Evolutionary conservation across 2,113 vertebrate genomes (phyloP).

Genomic region (Apeltes quadracus): DNA sequence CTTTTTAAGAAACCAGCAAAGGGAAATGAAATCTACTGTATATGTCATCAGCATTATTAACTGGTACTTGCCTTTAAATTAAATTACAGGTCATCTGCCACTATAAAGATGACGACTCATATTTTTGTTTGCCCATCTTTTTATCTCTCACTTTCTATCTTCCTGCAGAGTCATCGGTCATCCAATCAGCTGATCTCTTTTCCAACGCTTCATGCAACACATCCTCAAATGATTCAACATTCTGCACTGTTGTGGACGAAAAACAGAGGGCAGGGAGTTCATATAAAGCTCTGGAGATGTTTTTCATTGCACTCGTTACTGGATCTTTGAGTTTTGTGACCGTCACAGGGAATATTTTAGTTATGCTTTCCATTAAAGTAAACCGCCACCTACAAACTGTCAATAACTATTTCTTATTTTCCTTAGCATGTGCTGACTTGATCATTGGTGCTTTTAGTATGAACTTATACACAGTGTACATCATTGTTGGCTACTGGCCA

Average conservation of each 20-base stretch:
- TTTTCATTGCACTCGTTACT: conserved; percentile 94
- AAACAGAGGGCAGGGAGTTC: conserved; percentile 65
- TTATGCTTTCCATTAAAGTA: conserved; percentile 99
- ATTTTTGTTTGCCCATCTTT: neutral
- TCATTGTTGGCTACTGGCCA: conserved; percentile 97
- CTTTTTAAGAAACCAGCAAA: neutral
- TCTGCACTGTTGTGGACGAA: conserved; percentile 69
- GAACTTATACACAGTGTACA: conserved; percentile 96
- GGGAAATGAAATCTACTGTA: neutral
- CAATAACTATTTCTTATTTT: conserved; percentile 99
- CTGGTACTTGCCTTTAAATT: neutral
- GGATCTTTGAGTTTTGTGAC: conserved; percentile 97
- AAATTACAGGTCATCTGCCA: neutral
- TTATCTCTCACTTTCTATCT: neutral
- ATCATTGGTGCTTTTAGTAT: conserved; percentile 98
- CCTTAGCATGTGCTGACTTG: conserved; percentile 93
- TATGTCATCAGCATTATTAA: neutral
- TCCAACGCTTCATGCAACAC: conserved; percentile 83
- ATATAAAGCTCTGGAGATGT: conserved; percentile 93
- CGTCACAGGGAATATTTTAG: conserved; percentile 94
- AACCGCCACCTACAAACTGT: conserved; percentile 98
- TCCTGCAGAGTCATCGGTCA: conserved; percentile 79
- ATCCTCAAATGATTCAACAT: conserved; percentile 76
- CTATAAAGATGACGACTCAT: neutral
- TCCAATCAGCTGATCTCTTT: conserved; percentile 77